These are phyloP conservation scores for Tetramorium bicarinatum DNA, from an alignment of 2,888 invertebrate genomes.

Conservation along the genomic window DNA sequence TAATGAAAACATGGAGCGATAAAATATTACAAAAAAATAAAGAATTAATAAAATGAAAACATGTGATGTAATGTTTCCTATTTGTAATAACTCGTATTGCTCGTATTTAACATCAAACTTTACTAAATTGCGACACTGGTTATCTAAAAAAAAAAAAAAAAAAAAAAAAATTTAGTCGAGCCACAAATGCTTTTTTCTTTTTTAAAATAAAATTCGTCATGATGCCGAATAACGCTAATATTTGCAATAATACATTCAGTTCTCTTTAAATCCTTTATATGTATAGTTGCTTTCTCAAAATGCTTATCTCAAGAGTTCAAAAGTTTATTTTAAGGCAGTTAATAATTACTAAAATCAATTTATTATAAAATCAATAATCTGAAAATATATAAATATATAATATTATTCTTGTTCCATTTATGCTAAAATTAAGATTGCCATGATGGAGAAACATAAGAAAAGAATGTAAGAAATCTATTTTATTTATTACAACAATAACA, in stretches of 20 bases:
- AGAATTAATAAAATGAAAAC: too few species aligned
- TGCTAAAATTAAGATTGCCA: neutral
- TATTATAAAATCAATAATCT: neutral
- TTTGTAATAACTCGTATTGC: too few species aligned
- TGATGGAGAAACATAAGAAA: too few species aligned
- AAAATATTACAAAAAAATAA: too few species aligned
- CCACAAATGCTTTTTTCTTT: too few species aligned
- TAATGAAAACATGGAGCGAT: neutral
- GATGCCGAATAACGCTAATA: neutral
- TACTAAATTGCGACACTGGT: too few species aligned
- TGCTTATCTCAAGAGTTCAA: neutral
- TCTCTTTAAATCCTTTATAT: neutral
- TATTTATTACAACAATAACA: conserved; percentile 34
- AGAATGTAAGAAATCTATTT: neutral
- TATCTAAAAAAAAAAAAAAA: too few species aligned
- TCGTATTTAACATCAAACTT: too few species aligned
- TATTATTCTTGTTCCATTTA: conserved; percentile 10
- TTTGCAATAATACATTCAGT: neutral
- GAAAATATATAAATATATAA: neutral
- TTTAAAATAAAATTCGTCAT: neutral
- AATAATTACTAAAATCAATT: neutral
- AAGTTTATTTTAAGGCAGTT: neutral
- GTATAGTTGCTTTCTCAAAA: neutral
- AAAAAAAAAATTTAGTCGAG: too few species aligned
- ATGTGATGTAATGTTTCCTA: too few species aligned